Evolutionary conservation across 2,797 vertebrate genomes (phyloP).

Genomic region (Synaphobranchus kaupii): DNA sequence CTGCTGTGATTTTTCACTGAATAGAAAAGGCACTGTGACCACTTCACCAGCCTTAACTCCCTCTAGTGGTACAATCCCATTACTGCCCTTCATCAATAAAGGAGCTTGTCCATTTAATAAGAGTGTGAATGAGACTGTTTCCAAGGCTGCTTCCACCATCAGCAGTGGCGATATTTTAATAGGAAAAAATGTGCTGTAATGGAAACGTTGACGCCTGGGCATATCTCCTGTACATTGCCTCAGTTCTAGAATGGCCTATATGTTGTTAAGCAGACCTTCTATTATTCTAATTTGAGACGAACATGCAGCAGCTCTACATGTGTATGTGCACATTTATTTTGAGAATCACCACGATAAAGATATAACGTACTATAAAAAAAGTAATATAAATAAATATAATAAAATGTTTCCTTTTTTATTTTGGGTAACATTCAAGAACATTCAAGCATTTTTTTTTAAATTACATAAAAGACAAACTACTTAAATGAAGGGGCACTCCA

Average conservation of each 20-base stretch:
- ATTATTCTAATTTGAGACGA: background rate
- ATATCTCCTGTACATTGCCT: background rate
- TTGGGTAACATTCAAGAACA: background rate
- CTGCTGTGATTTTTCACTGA: background rate
- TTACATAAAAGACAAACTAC: background rate
- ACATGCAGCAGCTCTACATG: background rate
- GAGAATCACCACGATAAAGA: background rate
- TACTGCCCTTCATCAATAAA: background rate
- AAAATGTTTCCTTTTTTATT: background rate
- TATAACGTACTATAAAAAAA: background rate
- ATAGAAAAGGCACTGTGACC: background rate
- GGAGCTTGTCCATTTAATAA: background rate
- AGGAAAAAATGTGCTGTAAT: background rate
- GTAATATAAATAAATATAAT: too few relatives aligned
- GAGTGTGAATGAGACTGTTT: background rate
- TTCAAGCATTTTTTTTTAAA: background rate
- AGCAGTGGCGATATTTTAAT: background rate
- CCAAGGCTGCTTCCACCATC: background rate
- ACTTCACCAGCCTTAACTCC: slow-evolving; percentile 4
- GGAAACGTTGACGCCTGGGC: background rate
- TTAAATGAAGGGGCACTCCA: background rate
- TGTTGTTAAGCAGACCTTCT: background rate
- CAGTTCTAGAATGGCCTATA: background rate
- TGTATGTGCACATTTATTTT: background rate
- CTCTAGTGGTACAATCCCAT: background rate